Conservation (phyloP, 2,113 vertebrate species). For the Cygnus atratus region DNA sequence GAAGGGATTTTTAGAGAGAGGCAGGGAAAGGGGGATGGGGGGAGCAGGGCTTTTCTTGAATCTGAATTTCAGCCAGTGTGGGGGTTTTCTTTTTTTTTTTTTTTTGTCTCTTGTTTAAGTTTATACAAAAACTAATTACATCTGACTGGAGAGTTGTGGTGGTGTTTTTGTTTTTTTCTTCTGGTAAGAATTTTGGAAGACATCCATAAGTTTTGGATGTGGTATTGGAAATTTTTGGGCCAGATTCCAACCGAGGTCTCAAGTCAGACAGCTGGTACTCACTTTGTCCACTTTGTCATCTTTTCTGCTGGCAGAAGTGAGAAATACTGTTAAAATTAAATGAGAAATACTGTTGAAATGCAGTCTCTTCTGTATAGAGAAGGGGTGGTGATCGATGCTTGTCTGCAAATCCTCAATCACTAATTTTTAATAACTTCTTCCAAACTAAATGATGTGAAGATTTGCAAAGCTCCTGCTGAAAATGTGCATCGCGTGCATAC, state of each 20-base stretch:
- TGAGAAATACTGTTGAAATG: background rate
- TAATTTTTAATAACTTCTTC: background rate
- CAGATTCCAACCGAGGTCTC: background rate
- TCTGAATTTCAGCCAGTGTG: slow-evolving; percentile 40
- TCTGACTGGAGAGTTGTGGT: background rate
- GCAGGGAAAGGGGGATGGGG: background rate
- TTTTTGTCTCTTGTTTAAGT: slow-evolving; percentile 52
- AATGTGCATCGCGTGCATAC: fast-evolving
- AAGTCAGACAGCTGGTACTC: background rate
- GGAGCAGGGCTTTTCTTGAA: slow-evolving; percentile 16
- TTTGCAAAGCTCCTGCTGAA: background rate
- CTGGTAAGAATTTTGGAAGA: background rate
- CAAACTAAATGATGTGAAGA: background rate
- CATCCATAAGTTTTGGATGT: background rate
- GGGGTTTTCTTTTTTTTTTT: background rate
- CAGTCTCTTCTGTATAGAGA: background rate
- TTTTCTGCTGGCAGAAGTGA: background rate
- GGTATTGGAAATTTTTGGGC: background rate
- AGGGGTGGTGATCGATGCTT: background rate
- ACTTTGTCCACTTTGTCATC: fast-evolving
- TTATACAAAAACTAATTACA: background rate
- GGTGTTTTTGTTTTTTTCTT: background rate
- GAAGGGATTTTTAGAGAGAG: slow-evolving; percentile 22
- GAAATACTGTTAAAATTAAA: background rate
- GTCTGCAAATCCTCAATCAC: background rate